These are phyloP conservation scores for Poeciliopsis turrubarensis DNA, from an alignment of 2,113 vertebrate genomes.

Conservation along the genomic window DNA sequence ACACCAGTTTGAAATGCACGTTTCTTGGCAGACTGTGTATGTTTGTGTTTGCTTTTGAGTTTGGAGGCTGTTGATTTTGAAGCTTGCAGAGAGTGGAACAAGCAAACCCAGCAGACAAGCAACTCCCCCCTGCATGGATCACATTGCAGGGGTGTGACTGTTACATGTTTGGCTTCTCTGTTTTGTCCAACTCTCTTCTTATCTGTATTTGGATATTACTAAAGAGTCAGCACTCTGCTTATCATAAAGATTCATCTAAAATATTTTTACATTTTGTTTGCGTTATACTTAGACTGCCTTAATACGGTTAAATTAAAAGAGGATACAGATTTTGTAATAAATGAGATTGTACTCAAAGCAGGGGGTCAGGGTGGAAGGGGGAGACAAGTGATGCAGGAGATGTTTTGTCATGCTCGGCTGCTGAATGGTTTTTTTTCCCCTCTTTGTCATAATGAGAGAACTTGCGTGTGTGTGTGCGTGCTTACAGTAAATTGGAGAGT, in stretches of 20 bases:
- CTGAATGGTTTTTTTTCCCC: slow-evolving; percentile 26
- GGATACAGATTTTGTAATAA: background rate
- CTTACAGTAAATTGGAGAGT: slow-evolving; percentile 13
- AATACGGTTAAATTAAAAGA: background rate
- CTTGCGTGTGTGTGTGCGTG: slow-evolving; percentile 30
- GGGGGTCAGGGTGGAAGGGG: slow-evolving; percentile 30
- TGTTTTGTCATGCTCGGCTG: slow-evolving; percentile 56
- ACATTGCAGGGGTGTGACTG: slow-evolving; percentile 48
- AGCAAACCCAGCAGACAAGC: slow-evolving; percentile 32
- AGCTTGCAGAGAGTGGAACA: slow-evolving; percentile 54
- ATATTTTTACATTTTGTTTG: background rate
- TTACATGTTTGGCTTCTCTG: slow-evolving; percentile 56
- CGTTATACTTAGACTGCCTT: background rate
- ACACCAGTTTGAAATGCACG: slow-evolving; percentile 35
- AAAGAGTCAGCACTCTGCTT: slow-evolving; percentile 19
- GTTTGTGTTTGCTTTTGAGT: slow-evolving; percentile 26
- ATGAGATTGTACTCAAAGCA: slow-evolving; percentile 47
- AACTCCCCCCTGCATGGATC: slow-evolving; percentile 36
- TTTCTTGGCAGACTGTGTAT: slow-evolving; percentile 41
- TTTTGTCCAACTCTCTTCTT: slow-evolving; percentile 40
- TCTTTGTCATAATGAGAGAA: slow-evolving; percentile 57
- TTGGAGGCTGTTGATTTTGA: slow-evolving; percentile 32
- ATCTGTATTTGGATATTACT: slow-evolving; percentile 20
- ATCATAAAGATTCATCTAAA: background rate
- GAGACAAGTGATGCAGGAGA: slow-evolving; percentile 50